Evolutionary conservation across 2,888 invertebrate genomes (phyloP).

Genomic region (Pteria penguin): DNA sequence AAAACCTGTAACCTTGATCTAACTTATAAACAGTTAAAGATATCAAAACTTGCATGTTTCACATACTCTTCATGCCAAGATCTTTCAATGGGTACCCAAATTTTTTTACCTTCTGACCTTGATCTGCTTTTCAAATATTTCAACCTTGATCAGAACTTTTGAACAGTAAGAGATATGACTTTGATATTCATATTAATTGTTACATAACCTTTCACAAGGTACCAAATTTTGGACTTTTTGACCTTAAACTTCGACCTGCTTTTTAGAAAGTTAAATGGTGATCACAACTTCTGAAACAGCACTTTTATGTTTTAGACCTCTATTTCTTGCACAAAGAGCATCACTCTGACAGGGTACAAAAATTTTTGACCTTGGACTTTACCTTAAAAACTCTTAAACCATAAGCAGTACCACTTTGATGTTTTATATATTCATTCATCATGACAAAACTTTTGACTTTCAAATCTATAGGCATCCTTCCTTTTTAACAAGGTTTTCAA

Average conservation of each 20-base stretch:
- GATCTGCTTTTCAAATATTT: background rate
- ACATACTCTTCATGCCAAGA: background rate
- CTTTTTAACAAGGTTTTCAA: too few relatives aligned
- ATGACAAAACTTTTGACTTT: too few relatives aligned
- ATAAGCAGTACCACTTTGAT: too few relatives aligned
- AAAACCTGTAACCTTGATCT: background rate
- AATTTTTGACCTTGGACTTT: too few relatives aligned
- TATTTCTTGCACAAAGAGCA: too few relatives aligned
- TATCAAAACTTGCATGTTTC: background rate
- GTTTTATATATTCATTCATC: too few relatives aligned
- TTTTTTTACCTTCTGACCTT: conserved; percentile 8
- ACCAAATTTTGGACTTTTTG: too few relatives aligned
- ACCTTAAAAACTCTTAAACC: too few relatives aligned
- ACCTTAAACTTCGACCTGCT: background rate
- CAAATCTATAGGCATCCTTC: too few relatives aligned
- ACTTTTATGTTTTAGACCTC: too few relatives aligned
- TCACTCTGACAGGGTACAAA: too few relatives aligned
- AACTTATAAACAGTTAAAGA: background rate
- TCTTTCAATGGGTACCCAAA: background rate
- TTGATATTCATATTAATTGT: background rate
- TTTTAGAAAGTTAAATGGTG: background rate
- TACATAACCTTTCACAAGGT: background rate
- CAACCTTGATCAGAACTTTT: background rate
- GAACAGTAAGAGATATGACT: background rate
- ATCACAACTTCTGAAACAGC: too few relatives aligned